Evolutionary conservation across 2,888 invertebrate species (phyloP).

Genomic region (Heliconius erato): DNA sequence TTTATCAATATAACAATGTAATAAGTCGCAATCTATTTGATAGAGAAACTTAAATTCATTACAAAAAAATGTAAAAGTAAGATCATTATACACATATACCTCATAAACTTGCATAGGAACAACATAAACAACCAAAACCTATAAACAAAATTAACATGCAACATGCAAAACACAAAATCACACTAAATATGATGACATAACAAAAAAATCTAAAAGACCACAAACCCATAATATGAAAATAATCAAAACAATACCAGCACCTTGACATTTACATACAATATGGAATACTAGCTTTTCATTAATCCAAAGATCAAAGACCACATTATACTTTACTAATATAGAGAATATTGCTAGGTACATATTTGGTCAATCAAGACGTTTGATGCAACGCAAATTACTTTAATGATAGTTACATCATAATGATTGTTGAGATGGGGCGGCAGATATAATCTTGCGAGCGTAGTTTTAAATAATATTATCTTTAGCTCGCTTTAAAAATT

Average conservation of each 20-base stretch:
- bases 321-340: constrained; percentile 7
- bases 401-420: constrained; percentile 26
- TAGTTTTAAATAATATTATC: neutral
- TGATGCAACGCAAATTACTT: constrained; percentile 23
- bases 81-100: neutral
- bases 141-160: constrained; percentile 64
- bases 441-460: neutral
- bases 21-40: neutral
- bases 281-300: constrained; percentile 64
- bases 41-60: neutral
- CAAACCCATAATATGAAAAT: constrained; percentile 60
- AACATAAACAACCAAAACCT: neutral
- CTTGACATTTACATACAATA: constrained; percentile 61
- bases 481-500: neutral
- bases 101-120: neutral
- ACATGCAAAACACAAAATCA: constrained; percentile 63
- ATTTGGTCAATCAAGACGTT: constrained; percentile 4
- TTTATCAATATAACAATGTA: neutral
- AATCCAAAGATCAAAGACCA: constrained; percentile 27
- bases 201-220: constrained; percentile 57
- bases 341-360: constrained; percentile 24
- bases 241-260: constrained; percentile 71
- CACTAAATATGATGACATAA: constrained; percentile 63
- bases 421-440: neutral
- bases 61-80: neutral